Conservation (phyloP, 2,797 vertebrate species). For the Rhadinocentrus ornatus region DNA sequence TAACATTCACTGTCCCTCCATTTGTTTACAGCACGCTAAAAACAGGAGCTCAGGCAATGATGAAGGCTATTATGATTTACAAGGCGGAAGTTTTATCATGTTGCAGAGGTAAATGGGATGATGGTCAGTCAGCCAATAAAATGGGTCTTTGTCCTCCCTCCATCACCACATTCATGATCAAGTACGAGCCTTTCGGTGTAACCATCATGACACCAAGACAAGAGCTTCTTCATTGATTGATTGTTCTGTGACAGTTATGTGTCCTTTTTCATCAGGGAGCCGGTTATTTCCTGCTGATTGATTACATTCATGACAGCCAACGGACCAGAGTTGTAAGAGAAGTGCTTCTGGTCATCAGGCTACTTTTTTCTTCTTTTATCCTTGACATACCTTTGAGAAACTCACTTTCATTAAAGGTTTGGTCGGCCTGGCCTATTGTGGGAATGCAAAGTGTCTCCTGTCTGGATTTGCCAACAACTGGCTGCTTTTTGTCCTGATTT, state of each 20-base stretch:
- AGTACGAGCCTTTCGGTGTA: constrained; percentile 34
- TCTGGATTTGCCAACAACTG: neutral
- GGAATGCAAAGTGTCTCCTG: neutral
- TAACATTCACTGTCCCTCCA: constrained; percentile 61
- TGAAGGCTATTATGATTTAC: constrained; percentile 68
- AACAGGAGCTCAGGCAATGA: constrained; percentile 39
- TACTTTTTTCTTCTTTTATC: constrained; percentile 33
- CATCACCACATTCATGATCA: constrained; percentile 7
- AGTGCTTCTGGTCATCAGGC: constrained; percentile 3
- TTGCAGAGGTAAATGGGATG: constrained; percentile 69
- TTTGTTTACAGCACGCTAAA: constrained; percentile 53
- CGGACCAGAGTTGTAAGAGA: constrained; percentile 32
- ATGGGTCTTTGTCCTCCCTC: constrained; percentile 11
- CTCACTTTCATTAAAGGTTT: constrained; percentile 2
- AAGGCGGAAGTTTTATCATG: constrained; percentile 60
- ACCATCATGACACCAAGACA: constrained; percentile 47
- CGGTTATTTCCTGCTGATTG: constrained; percentile 37
- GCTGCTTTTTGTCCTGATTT: neutral
- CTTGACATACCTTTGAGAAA: constrained; percentile 25
- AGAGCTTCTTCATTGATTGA: constrained; percentile 72
- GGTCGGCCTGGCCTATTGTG: neutral
- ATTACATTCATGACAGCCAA: constrained; percentile 49
- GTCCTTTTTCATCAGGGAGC: constrained; percentile 51
- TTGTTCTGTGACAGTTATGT: constrained; percentile 55
- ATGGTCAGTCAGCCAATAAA: constrained; percentile 68